Percentiles rank a stretch among this genome's conserved stretches.
phyloP scores from a whole-genome alignment of 2,888 invertebrate genomes.

The Conistra vaccinii region DNA sequence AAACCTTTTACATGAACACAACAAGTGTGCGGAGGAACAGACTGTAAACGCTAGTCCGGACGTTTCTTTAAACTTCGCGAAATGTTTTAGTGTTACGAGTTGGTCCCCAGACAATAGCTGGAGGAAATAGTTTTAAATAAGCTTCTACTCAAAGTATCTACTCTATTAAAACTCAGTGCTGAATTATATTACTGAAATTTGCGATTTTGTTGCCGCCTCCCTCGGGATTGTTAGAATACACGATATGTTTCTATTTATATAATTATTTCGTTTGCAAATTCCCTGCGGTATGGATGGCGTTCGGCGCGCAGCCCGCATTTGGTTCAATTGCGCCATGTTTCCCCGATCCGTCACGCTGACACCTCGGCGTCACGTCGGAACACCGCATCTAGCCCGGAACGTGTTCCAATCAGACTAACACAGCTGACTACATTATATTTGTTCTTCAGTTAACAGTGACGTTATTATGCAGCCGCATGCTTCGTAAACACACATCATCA shows the following conservation, averaged over 20 bases:
- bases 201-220: neutral
- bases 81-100: slow-evolving; percentile 18
- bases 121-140: slow-evolving; percentile 39
- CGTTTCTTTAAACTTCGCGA: slow-evolving; percentile 16
- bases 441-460: slow-evolving; percentile 18
- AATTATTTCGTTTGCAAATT: slow-evolving; percentile 22
- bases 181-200: slow-evolving; percentile 17
- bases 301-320: slow-evolving; percentile 19
- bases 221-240: slow-evolving; percentile 16
- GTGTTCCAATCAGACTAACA: slow-evolving; percentile 63
- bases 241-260: slow-evolving; percentile 35
- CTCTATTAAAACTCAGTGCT: slow-evolving; percentile 9
- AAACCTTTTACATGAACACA: slow-evolving; percentile 46
- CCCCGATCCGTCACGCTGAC: slow-evolving; percentile 60
- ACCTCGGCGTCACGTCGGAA: slow-evolving; percentile 44
- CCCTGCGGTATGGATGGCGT: slow-evolving; percentile 34
- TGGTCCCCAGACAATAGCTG: slow-evolving; percentile 29
- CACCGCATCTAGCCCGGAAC: slow-evolving; percentile 36
- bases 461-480: slow-evolving; percentile 34
- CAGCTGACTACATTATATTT: slow-evolving; percentile 42
- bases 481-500: slow-evolving; percentile 44
- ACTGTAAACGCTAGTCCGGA: slow-evolving; percentile 3
- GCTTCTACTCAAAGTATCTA: slow-evolving; percentile 6
- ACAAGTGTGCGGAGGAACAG: slow-evolving; percentile 41
- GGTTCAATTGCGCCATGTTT: slow-evolving; percentile 57